Evolutionary conservation across 2,797 vertebrate genomes (phyloP).

Genomic region (Sebastolobus alascanus): DNA sequence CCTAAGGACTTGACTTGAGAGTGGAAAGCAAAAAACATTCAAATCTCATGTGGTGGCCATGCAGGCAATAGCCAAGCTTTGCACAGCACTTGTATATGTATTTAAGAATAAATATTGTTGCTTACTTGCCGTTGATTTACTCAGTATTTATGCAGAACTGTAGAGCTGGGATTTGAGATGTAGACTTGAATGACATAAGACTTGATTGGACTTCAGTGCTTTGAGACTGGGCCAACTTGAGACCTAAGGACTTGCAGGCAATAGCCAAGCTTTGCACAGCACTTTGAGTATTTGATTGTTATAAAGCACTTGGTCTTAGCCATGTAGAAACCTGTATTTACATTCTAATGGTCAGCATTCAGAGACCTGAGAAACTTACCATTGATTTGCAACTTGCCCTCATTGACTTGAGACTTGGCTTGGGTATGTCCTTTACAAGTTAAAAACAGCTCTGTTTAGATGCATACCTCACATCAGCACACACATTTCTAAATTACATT

Average conservation of each 20-base stretch:
- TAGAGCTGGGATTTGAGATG: neutral
- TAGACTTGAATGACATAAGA: neutral
- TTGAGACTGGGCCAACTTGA: neutral
- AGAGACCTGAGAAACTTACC: neutral
- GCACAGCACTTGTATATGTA: constrained; percentile 84
- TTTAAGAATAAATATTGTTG: constrained; percentile 84
- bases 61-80: neutral
- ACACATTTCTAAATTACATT: neutral
- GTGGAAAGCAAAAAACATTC: too few species aligned
- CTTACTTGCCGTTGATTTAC: constrained; percentile 59
- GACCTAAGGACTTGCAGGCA: neutral
- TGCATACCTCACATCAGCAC: neutral
- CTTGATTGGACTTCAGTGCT: neutral
- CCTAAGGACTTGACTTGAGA: neutral
- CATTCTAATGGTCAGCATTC: neutral
- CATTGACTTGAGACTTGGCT: neutral
- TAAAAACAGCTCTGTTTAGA: neutral
- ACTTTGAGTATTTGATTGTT: neutral
- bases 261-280: neutral
- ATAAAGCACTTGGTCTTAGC: neutral
- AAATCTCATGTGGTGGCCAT: too few species aligned
- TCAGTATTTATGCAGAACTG: neutral
- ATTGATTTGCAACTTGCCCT: neutral
- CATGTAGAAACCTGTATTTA: neutral
- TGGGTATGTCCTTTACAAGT: neutral